Evolutionary conservation across 2,888 invertebrate species (phyloP).

Genomic region (Drosophila kanekoi): DNA sequence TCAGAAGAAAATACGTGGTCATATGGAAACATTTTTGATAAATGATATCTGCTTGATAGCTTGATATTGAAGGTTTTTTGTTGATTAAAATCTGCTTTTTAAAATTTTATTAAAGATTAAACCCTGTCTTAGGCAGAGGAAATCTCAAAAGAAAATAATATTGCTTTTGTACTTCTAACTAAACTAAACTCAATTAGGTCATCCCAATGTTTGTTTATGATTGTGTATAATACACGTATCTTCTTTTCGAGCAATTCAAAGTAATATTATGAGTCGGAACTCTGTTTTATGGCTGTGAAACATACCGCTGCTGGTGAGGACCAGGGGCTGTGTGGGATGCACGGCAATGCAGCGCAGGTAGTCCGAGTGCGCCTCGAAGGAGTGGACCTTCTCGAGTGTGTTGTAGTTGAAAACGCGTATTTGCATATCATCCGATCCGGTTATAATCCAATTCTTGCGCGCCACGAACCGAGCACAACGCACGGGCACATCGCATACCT

Average conservation of each 20-base stretch:
- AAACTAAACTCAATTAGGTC: constrained; percentile 1
- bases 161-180: too few species aligned
- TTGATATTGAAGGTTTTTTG: too few species aligned
- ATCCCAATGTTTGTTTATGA: constrained; percentile 7
- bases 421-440: constrained; percentile 98
- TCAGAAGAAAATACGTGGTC: neutral
- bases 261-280: neutral
- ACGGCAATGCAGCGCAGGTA: constrained; percentile 98
- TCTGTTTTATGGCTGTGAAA: constrained; percentile 42
- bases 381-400: constrained; percentile 97
- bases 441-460: constrained; percentile 99
- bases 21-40: neutral
- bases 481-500: constrained; percentile 98
- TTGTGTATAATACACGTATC: neutral
- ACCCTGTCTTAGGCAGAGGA: too few species aligned
- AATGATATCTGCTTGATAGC: neutral
- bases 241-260: neutral
- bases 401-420: constrained; percentile 99
- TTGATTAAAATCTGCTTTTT: too few species aligned
- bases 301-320: constrained; percentile 98
- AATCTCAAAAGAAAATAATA: too few species aligned
- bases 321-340: constrained; percentile 98
- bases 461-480: constrained; percentile 98
- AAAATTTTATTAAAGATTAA: too few species aligned
- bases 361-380: constrained; percentile 99